Conservation (phyloP, 2,113 vertebrate genomes). For the Heterotilapia buettikoferi region DNA sequence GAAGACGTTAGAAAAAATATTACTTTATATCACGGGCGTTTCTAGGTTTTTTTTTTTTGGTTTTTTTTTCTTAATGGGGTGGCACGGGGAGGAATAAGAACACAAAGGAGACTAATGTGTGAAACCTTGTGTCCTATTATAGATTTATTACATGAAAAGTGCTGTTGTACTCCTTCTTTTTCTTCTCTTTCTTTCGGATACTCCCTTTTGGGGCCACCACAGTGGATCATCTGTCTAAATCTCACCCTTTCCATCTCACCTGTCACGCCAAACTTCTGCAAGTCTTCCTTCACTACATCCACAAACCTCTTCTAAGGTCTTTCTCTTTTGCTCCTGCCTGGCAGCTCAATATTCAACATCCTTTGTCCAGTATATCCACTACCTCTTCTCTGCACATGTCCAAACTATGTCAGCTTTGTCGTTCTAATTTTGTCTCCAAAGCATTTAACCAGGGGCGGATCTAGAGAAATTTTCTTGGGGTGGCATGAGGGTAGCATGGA, state of each 20-base stretch:
- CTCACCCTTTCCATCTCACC: neutral
- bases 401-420: neutral
- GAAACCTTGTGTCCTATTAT: neutral
- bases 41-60: neutral
- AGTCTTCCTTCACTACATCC: neutral
- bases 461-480: neutral
- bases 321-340: neutral
- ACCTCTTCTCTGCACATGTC: neutral
- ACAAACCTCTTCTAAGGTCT: neutral
- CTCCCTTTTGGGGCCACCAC: neutral
- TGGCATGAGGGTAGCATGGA: neutral
- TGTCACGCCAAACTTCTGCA: neutral
- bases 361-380: neutral
- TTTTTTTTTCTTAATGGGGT: neutral
- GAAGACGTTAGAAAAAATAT: neutral
- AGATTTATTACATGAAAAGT: neutral
- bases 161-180: neutral
- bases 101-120: neutral
- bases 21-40: neutral
- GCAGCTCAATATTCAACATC: neutral
- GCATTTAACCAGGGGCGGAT: neutral
- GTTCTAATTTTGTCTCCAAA: neutral
- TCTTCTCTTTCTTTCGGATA: neutral
- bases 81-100: neutral
- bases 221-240: neutral